Evolutionary conservation across 2,113 vertebrate genomes (phyloP), one percentile per base, ranked within the genome.

Genomic region (Silurus glanis): DNA sequence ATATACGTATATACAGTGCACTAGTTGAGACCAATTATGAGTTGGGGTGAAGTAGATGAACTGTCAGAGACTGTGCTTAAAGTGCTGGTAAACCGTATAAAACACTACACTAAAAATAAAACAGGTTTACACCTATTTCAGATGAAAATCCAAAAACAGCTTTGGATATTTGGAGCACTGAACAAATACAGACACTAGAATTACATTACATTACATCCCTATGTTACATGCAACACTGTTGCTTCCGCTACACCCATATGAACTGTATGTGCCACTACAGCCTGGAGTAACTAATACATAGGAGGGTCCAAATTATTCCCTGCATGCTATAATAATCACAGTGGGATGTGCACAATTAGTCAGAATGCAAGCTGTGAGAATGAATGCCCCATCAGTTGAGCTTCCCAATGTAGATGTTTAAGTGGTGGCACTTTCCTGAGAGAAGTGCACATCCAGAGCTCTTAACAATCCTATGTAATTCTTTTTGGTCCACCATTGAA

Each of bases 401-500:
- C 8, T 21, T 85, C 16, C 59, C 21, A 86, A 14, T 72, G 66
- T 51, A 82, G 69, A n/a, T 28, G 67, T 23, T 21, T 56, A 61
- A 82, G 16, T 21, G n/a, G 9, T 21, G 37, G 51, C 51, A 61
- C 25, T 76, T 28, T 19, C 56, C 59, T 12, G 2, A 28, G n/a
- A 51, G 53, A 23, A 61, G 85, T 81, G 23, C 67, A 86, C 47
- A 51, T 49, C 14, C 56, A 74, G 0, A 86, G 37, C 21, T 59
- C 61, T 66, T 81, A 84, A 74, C 66, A 16, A 23, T 71, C 51
- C 67, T 78, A 47, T 75, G 49, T 28, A 45, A 59, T 47, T 59
- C 78, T 66, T 19, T 76, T 37, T 80, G 25, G 62, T 80, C 75
- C 83, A 85, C 83, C 61, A 86, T 37, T 80, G 64, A 79, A 53